Evolutionary conservation across 2,797 vertebrate species (phyloP).

Genomic region (Pseudomugil tenellus): DNA sequence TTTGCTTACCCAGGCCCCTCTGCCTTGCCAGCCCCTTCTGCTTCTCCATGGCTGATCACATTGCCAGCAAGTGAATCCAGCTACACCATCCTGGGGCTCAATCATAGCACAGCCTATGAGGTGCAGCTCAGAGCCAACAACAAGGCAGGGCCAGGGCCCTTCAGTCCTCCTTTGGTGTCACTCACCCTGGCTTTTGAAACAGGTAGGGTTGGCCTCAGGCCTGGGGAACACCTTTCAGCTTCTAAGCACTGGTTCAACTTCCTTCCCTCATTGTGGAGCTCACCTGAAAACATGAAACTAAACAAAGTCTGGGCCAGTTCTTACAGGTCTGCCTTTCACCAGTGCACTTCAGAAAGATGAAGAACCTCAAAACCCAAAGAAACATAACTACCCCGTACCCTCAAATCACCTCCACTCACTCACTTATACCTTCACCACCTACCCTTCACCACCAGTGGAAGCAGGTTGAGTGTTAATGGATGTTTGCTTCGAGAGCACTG

Average conservation of each 20-base stretch:
- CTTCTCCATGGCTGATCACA: slow-evolving; percentile 82
- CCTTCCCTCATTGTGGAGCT: slow-evolving; percentile 60
- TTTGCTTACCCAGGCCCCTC: slow-evolving; percentile 44
- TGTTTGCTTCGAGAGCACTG: slow-evolving; percentile 78
- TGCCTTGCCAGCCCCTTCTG: slow-evolving; percentile 31
- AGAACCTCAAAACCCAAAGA: slow-evolving; percentile 57
- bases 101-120: slow-evolving; percentile 91
- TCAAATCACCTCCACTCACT: slow-evolving; percentile 72
- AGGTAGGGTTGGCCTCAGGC: slow-evolving; percentile 86
- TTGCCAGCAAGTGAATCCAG: slow-evolving; percentile 85
- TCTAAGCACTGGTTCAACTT: slow-evolving; percentile 69
- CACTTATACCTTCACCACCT: slow-evolving; percentile 79
- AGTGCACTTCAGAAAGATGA: slow-evolving; percentile 51
- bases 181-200: slow-evolving; percentile 92
- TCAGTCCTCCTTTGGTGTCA: slow-evolving; percentile 90
- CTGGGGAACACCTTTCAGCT: slow-evolving; percentile 49
- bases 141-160: slow-evolving; percentile 91
- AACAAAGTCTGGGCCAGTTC: slow-evolving; percentile 70
- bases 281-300: slow-evolving; percentile 59
- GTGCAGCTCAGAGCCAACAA: slow-evolving; percentile 93
- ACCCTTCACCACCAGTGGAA: slow-evolving; percentile 77
- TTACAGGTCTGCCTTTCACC: slow-evolving; percentile 58
- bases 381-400: slow-evolving; percentile 55
- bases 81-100: slow-evolving; percentile 89
- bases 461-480: slow-evolving; percentile 75